A percentile compares a stretch with the other conserved stretches of the same genome.
These are phyloP conservation scores for Pterocles gutturalis DNA, from an alignment of 2,113 vertebrate species.

Conservation along the genomic window DNA sequence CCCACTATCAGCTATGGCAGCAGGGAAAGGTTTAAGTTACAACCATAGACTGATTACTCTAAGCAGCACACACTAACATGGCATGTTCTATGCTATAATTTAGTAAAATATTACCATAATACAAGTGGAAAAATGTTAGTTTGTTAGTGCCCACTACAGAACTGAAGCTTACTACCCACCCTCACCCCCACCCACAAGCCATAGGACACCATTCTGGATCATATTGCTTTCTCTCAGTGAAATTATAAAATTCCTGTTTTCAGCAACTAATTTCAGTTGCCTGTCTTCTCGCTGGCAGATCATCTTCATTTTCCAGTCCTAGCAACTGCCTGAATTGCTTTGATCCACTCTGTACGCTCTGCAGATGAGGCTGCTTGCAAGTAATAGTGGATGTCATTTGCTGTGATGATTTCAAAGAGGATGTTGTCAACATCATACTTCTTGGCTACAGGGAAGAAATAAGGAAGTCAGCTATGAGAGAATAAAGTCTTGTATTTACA, in stretches of 20 bases:
- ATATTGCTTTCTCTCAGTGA: neutral
- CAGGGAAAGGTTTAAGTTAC: neutral
- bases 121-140: neutral
- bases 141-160: neutral
- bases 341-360: constrained; percentile 97
- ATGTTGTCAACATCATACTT: constrained; percentile 87
- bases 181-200: neutral
- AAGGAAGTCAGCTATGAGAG: neutral
- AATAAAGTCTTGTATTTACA: neutral
- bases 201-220: neutral
- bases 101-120: neutral
- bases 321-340: constrained; percentile 87
- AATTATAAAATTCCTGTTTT: neutral
- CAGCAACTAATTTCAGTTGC: neutral
- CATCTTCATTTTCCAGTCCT: constrained; percentile 88
- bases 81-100: neutral
- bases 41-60: neutral
- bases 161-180: neutral
- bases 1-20: neutral
- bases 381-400: constrained; percentile 91
- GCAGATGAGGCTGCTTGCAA: constrained; percentile 88
- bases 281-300: neutral
- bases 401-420: constrained; percentile 98
- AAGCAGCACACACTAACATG: neutral
- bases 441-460: constrained; percentile 79